Evolutionary conservation across 2,113 vertebrate species (phyloP), one percentile per base, ranked within the genome.

Genomic region (Neolamprologus caudopunctatus): DNA sequence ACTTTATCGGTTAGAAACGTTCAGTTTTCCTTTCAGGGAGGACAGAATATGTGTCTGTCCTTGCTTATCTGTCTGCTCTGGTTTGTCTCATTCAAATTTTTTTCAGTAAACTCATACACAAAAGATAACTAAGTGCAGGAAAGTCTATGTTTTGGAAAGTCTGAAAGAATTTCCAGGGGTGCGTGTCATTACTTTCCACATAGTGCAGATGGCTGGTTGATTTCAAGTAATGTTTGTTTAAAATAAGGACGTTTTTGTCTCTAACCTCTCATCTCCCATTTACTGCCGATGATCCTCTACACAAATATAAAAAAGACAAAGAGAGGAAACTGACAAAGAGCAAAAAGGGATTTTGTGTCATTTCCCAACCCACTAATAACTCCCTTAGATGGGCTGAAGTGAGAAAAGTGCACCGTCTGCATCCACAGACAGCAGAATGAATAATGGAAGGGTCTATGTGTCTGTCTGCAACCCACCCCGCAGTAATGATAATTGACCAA

Each of bases 401-500:
- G 5, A 81, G 85, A 31, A 54, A 84, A 78, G 80, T 47, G 75
- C 87, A 78, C 26, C 4, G 66, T 87, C 87, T 89, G 71, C 80
- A 81, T 84, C 51, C 45, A 33, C 81, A 80, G 66, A 75, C 61
- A 47, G 73, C 80, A 79, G 35, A 61, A 92, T 92, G 79, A 89
- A 92, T 90, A 89, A 93, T 90, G 68, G 57, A 84, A 16, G 7
- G 42, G 9, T 89, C 13, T 61, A 7, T 50, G 21, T 57, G 26
- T 61, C 31, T 51, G 31, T 84, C 58, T 81, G 89, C 61, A 54
- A 40, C 81, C 83, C 16, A 11, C 19, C 17, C 6, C 84, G 4
- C 82, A 80, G 26, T 80, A 61, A 85, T 85, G 84, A 88, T 91
- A 91, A 91, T 89, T 86, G 88, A 91, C 91, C 85, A 90, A 91